Percentiles rank a stretch among this genome's conserved stretches.
Evolutionary conservation across 2,888 invertebrate species (phyloP).

Genomic region (Penaeus monodon): DNA sequence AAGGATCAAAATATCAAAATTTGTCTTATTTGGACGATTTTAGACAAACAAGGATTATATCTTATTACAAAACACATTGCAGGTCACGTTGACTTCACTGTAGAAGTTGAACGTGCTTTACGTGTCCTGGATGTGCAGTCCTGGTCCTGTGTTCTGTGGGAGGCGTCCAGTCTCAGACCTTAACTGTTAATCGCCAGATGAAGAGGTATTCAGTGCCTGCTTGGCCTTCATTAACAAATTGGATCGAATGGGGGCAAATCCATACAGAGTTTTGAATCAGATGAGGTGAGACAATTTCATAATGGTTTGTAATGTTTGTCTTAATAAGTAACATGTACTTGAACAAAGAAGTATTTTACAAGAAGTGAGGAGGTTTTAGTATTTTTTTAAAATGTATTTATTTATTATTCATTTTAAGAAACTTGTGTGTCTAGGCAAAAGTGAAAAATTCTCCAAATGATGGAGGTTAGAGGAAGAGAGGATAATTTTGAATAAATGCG

Average conservation of each 20-base stretch:
- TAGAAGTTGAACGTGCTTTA: conserved; percentile 96
- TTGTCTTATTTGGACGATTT: no score
- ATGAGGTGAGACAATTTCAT: conserved; percentile 70
- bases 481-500: no score
- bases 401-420: no score
- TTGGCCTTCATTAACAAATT: conserved; percentile 97
- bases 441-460: no score
- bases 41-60: no score
- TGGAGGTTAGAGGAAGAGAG: no score
- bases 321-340: neutral
- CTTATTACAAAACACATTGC: conserved; percentile 52
- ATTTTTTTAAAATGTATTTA: no score
- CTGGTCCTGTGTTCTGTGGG: conserved; percentile 96
- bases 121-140: conserved; percentile 94
- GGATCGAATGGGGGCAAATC: conserved; percentile 92
- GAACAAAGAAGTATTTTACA: neutral
- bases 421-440: no score
- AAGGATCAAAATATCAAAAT: no score
- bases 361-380: no score
- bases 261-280: conserved; percentile 75
- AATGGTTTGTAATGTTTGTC: neutral
- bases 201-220: conserved; percentile 85
- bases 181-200: conserved; percentile 98
- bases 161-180: conserved; percentile 97
- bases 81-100: conserved; percentile 98